Percentiles rank a stretch among this genome's conserved stretches.
phyloP scores from a whole-genome alignment of 2,797 vertebrate species.

The Pseudotriccus pelzelni region DNA sequence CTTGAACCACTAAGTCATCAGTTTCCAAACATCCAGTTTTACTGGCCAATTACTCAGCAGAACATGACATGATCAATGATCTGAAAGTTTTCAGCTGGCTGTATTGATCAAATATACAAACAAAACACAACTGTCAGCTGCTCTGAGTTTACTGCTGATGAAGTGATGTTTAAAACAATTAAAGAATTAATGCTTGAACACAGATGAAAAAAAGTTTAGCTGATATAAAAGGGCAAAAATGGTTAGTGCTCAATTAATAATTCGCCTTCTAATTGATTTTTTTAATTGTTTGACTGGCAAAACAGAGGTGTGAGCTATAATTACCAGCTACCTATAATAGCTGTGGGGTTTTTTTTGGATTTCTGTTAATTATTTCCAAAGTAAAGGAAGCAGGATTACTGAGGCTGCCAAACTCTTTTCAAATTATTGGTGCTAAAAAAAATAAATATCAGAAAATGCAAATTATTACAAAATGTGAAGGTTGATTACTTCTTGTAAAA shows the following conservation, averaged over 20 bases:
- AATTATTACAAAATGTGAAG: slow-evolving; percentile 51
- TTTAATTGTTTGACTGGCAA: slow-evolving; percentile 70
- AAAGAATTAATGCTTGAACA: slow-evolving; percentile 70
- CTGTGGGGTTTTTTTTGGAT: slow-evolving; percentile 1
- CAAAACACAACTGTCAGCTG: slow-evolving; percentile 76
- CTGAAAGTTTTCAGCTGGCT: slow-evolving; percentile 70
- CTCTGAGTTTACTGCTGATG: slow-evolving; percentile 66
- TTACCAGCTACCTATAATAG: slow-evolving; percentile 19
- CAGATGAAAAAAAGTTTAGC: slow-evolving; percentile 65
- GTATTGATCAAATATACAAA: slow-evolving; percentile 75
- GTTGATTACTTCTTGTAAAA: slow-evolving; percentile 38
- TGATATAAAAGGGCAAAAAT: slow-evolving; percentile 71
- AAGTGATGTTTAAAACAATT: slow-evolving; percentile 76
- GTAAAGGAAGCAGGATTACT: slow-evolving; percentile 21
- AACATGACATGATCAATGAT: slow-evolving; percentile 75
- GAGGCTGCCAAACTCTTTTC: slow-evolving; percentile 3
- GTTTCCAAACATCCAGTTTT: slow-evolving; percentile 69
- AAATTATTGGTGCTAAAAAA: slow-evolving; percentile 61
- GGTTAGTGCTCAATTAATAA: slow-evolving; percentile 73
- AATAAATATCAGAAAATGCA: slow-evolving; percentile 63
- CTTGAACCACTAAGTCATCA: slow-evolving; percentile 69
- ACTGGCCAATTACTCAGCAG: slow-evolving; percentile 74
- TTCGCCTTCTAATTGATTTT: slow-evolving; percentile 75
- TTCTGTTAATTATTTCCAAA: slow-evolving; percentile 31
- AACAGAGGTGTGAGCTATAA: slow-evolving; percentile 66